These are phyloP conservation scores for Drosophila sproati DNA, from an alignment of 1,140 invertebrate species.

Conservation along the genomic window DNA sequence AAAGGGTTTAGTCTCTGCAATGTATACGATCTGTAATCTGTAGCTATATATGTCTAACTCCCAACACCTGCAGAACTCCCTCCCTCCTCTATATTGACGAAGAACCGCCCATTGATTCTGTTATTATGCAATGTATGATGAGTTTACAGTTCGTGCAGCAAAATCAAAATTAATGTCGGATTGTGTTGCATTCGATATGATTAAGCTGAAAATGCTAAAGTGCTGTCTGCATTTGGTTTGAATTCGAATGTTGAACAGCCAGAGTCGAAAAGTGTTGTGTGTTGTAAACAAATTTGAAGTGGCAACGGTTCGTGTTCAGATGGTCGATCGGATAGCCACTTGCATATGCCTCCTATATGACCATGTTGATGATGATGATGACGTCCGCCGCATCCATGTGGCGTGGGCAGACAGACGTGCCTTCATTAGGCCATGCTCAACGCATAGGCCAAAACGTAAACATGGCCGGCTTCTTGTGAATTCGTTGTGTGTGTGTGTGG, in stretches of 20 bases:
- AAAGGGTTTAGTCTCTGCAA: background rate
- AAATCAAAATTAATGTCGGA: conserved; percentile 68
- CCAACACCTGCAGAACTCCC: background rate
- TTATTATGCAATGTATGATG: conserved; percentile 66
- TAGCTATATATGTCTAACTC: background rate
- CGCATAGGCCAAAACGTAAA: conserved; percentile 64
- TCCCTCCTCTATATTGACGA: conserved; percentile 16
- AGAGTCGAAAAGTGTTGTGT: background rate
- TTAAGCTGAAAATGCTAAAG: conserved; percentile 54
- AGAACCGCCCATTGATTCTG: conserved; percentile 61
- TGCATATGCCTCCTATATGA: background rate
- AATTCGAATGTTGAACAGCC: background rate
- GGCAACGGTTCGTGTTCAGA: background rate
- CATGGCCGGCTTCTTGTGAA: conserved; percentile 38
- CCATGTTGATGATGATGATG: background rate
- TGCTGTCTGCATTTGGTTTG: background rate
- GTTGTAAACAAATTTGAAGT: conserved; percentile 3
- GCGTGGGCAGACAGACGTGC: conserved; percentile 47
- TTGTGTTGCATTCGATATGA: conserved; percentile 62
- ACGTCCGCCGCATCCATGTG: background rate
- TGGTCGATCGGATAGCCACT: background rate
- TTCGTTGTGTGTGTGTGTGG: conserved; percentile 64
- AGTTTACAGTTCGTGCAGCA: conserved; percentile 64
- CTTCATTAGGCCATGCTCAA: conserved; percentile 68
- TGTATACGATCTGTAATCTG: background rate